Evolutionary conservation across 2,888 invertebrate species (phyloP).

Genomic region (Thalpophila matura): DNA sequence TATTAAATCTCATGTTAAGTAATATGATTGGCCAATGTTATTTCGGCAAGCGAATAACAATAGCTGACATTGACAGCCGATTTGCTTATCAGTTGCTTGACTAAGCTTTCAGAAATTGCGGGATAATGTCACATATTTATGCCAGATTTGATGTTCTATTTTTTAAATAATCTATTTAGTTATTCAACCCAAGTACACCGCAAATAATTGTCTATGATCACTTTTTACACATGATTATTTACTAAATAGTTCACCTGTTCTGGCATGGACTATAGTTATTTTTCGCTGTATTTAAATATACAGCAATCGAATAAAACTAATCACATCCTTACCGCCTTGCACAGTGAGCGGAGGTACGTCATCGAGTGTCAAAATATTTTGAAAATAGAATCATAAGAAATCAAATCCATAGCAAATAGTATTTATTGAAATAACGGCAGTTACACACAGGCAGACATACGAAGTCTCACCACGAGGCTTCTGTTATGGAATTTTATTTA

Average conservation of each 20-base stretch:
- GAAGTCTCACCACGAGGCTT: too few relatives aligned
- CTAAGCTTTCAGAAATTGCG: too few relatives aligned
- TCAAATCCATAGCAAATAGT: too few relatives aligned
- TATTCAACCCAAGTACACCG: background rate
- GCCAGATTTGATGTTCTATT: slow-evolving; percentile 8
- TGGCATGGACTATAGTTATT: slow-evolving; percentile 6
- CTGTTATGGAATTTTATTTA: too few relatives aligned
- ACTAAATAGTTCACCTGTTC: slow-evolving; percentile 27
- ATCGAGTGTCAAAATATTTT: slow-evolving; percentile 20
- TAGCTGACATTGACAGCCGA: too few relatives aligned
- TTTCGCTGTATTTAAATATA: background rate
- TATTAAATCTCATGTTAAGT: too few relatives aligned
- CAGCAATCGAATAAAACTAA: slow-evolving; percentile 25
- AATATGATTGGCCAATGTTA: too few relatives aligned
- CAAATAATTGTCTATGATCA: slow-evolving; percentile 9
- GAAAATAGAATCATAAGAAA: too few relatives aligned
- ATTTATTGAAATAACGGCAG: too few relatives aligned
- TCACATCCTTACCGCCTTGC: slow-evolving; percentile 30
- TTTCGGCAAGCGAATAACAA: too few relatives aligned
- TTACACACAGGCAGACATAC: too few relatives aligned
- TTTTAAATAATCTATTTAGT: slow-evolving; percentile 23
- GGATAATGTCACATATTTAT: background rate
- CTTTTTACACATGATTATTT: slow-evolving; percentile 23
- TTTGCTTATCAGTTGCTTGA: too few relatives aligned
- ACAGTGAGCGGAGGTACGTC: slow-evolving; percentile 16